Base-by-base conservation (phyloP, 2,113 vertebrate species). In the Oncorhynchus gorbuscha region DNA sequence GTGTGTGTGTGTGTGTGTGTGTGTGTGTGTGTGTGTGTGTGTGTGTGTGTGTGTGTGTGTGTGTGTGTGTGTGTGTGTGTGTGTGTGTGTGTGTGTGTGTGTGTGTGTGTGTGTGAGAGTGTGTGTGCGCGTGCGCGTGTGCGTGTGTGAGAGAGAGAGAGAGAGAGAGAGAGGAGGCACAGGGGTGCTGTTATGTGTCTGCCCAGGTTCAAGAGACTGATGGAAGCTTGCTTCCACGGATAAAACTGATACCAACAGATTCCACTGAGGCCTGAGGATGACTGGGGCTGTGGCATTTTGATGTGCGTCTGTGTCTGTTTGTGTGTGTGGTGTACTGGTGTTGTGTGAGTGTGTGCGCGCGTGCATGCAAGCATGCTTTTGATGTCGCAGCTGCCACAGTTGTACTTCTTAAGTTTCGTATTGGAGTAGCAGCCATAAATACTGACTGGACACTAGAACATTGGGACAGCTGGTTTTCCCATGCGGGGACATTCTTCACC, bases 371-470 rank as follows among this genome's bases (percentile, higher is more conserved):
- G 49, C 1, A 3, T 55, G 51, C 16, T 84, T 83, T 78, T 85
- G 87, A 92, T 91, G 89, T 93, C 87, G 89, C 92, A 92, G 92
- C 90, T 93, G 91, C 91, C 89, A 87, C 85, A 89, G 86, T 91
- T 83, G 82, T 78, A 87, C 91, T 82, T 91, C 93, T 93, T 85
- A 76, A 85, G 86, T 94, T 91, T 93, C 93, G 76, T 78, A 85
- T 90, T 85, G 79, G 84, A 87, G 84, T 55, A 88, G 86, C 77
- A 76, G 77, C 85, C 89, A 90, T 91, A 94, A 93, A 94, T 93
- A 88, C 83, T 86, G 71, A 24, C 30, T 59, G 80, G 91, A 92
- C 90, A 86, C 83, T 91, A 89, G 83, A 91, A 90, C 85, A 82
- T 84, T 84, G 71, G 79, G 86, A 87, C 93, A 94, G 92, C 89